phyloP scores from a whole-genome alignment of 1,140 invertebrate genomes.

The Tetranychus cinnabarinus region DNA sequence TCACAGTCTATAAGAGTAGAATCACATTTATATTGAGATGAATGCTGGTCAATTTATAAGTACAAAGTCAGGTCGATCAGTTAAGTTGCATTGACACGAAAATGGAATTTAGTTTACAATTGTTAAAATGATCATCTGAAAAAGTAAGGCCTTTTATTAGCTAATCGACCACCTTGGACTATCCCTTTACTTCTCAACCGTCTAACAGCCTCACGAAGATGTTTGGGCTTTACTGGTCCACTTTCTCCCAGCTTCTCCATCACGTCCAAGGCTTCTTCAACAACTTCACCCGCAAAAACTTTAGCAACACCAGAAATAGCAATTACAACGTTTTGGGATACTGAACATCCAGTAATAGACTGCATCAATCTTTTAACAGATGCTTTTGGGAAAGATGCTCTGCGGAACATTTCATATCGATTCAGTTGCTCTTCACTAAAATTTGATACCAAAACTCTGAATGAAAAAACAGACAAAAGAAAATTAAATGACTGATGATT shows the following conservation, averaged over 20 bases:
- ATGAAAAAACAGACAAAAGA: background rate
- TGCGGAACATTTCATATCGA: conserved; percentile 91
- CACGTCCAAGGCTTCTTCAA: conserved; percentile 84
- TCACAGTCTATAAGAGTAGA: too few relatives aligned
- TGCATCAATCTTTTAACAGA: conserved; percentile 91
- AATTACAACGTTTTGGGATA: conserved; percentile 97
- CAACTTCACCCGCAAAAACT: conserved; percentile 95
- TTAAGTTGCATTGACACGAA: too few relatives aligned
- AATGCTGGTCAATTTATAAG: too few relatives aligned
- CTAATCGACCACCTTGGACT: background rate
- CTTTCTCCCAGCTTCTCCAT: conserved; percentile 59
- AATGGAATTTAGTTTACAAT: too few relatives aligned
- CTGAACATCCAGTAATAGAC: conserved; percentile 83
- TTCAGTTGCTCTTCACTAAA: conserved; percentile 95
- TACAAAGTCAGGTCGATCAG: too few relatives aligned
- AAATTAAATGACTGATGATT: background rate
- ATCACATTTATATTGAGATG: too few relatives aligned
- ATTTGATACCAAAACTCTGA: conserved; percentile 78
- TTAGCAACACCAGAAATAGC: conserved; percentile 98
- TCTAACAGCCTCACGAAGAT: conserved; percentile 71
- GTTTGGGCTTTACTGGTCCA: conserved; percentile 81
- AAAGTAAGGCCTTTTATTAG: too few relatives aligned
- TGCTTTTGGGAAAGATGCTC: conserved; percentile 90
- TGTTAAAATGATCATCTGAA: too few relatives aligned
- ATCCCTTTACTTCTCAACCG: conserved; percentile 30